Evolutionary conservation across 2,113 vertebrate genomes (phyloP), one percentile per base, ranked within the genome.

Genomic region (Cygnus buccinator): DNA sequence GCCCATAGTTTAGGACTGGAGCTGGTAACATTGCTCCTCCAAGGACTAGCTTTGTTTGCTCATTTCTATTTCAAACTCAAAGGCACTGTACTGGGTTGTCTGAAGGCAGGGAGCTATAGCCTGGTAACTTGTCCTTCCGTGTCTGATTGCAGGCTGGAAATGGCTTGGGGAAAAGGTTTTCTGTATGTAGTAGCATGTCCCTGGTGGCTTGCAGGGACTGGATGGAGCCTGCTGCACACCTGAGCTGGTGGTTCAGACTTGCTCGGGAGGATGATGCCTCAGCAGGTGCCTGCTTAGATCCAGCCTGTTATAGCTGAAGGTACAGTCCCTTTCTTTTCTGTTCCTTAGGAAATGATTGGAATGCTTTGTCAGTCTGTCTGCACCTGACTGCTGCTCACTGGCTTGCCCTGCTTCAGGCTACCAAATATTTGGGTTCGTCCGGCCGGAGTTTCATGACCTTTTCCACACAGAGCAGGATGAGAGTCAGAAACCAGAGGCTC

Each of bases 401-500:
- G 48, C 59, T 33, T 17, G 26, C 52, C 41, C 15, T 33, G 25
- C 41, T 55, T 98, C 91, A 98, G 2, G 91, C 97, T 48, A 39
- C 93, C 54, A 94, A 37, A 76, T 98, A 97, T 41, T 98, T 98
- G 87, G 97, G 93, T 46, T 98, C 98, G 0, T 98, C 98, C 0
- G 98, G 97, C 7, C 75, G 94, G 6, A 98, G 94, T 72, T 97
- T 98, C 50, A 37, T 97, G 80, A 98, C 55, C 81, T 98, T 98
- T 76, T 96, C 96, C 79, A 98, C 84, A 10, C 98, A 98, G 91
- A 98, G 96, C 90, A 98, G 93, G 95, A 98, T 98, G 65, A 98
- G 98, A 2, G 98, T 98, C 84, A 98, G 98, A 21, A 98, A 98
- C 98, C 98, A 98, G 57, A 98, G 97, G 31, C 98, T 98, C 98